Conservation (phyloP, 2,888 invertebrate genomes). For the Noctua janthina region DNA sequence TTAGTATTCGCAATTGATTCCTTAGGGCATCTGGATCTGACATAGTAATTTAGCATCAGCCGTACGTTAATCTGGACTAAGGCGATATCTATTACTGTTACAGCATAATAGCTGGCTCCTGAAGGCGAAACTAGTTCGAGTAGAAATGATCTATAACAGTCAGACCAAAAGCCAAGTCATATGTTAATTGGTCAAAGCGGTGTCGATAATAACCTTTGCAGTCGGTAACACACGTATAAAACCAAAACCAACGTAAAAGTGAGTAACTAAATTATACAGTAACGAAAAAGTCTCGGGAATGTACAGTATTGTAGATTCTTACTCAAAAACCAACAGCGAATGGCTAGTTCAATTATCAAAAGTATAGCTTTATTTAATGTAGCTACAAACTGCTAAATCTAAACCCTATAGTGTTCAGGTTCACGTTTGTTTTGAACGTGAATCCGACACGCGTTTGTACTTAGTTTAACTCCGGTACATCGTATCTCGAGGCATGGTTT, state of each 20-base stretch:
- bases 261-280: no score
- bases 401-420: background rate
- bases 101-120: constrained; percentile 1
- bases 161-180: background rate
- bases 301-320: background rate
- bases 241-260: background rate
- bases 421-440: constrained; percentile 6
- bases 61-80: constrained; percentile 35
- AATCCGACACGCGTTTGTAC: constrained; percentile 31
- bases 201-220: background rate
- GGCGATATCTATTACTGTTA: constrained; percentile 38
- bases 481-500: constrained; percentile 16
- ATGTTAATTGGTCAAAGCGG: background rate
- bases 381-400: constrained; percentile 5
- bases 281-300: background rate
- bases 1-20: constrained; percentile 52
- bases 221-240: background rate
- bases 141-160: background rate
- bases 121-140: constrained; percentile 5
- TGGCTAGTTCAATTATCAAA: background rate
- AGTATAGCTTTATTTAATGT: background rate
- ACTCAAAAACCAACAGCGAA: background rate
- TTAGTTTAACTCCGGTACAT: constrained; percentile 20
- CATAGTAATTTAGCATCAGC: constrained; percentile 43
- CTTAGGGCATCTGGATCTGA: constrained; percentile 44